Conservation (phyloP, 2,888 invertebrate genomes). For the Heliconius ismenius region DNA sequence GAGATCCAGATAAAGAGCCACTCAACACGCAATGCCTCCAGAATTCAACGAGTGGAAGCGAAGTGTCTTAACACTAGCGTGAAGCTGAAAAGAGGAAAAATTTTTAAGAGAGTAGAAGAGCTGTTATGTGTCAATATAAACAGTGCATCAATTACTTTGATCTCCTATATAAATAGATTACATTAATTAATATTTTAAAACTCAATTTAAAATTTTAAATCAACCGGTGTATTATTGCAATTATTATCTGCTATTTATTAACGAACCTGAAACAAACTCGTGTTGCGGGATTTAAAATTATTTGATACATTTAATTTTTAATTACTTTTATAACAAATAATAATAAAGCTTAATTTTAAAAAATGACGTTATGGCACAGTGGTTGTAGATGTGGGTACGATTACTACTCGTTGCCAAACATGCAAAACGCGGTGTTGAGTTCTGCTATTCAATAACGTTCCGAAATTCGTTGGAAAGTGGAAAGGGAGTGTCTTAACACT, state of each 20-base stretch:
- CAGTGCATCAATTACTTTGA: neutral
- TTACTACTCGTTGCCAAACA: neutral
- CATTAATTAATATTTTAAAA: conserved; percentile 12
- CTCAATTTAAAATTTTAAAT: conserved; percentile 9
- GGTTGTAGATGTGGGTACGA: too few species aligned
- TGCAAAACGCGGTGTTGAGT: too few species aligned
- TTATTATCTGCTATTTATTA: conserved; percentile 7
- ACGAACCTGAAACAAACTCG: conserved; percentile 13
- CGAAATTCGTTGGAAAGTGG: neutral
- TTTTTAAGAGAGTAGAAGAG: neutral
- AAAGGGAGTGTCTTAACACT: neutral
- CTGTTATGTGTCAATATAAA: neutral
- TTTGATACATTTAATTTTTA: neutral
- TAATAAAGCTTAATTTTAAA: neutral
- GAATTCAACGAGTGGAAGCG: too few species aligned
- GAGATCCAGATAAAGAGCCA: too few species aligned
- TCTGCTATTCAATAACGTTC: too few species aligned
- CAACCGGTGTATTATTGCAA: conserved; percentile 2
- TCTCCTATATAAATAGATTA: conserved; percentile 4
- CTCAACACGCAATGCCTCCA: too few species aligned
- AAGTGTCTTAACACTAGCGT: too few species aligned
- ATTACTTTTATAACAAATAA: neutral
- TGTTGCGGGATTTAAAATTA: neutral
- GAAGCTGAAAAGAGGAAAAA: too few species aligned
- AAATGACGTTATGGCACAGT: too few species aligned